Conservation (phyloP, 1,140 invertebrate species). For the Homalodisca vitripennis region DNA sequence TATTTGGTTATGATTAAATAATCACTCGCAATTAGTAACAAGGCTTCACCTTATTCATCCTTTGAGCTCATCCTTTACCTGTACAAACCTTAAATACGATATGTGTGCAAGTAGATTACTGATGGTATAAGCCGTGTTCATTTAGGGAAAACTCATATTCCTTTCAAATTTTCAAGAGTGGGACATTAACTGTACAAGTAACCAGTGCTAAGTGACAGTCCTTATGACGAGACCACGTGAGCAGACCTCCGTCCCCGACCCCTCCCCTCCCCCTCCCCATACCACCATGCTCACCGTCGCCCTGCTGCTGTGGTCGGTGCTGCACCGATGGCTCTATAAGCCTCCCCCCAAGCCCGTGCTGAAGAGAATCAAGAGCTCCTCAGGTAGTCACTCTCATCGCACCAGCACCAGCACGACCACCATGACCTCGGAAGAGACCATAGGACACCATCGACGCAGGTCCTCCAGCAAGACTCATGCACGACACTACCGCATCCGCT, state of each 20-base stretch:
- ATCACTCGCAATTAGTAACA: too few relatives aligned
- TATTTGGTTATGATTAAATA: too few relatives aligned
- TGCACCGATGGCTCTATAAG: constrained; percentile 20
- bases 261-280: not conserved
- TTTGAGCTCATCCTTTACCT: too few relatives aligned
- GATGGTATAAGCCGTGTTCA: too few relatives aligned
- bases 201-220: not conserved
- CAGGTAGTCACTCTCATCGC: not conserved
- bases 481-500: constrained; percentile 39
- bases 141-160: too few relatives aligned
- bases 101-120: too few relatives aligned
- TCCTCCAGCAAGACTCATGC: constrained; percentile 42
- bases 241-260: not conserved
- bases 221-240: constrained; percentile 6
- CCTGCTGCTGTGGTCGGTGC: constrained; percentile 26
- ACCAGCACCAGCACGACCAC: constrained; percentile 20
- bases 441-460: constrained; percentile 29
- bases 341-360: constrained; percentile 19
- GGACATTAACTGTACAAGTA: too few relatives aligned
- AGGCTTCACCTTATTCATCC: too few relatives aligned
- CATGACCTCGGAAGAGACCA: constrained; percentile 19
- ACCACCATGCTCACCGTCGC: constrained; percentile 30
- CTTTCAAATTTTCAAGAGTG: too few relatives aligned
- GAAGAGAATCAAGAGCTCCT: constrained; percentile 7
- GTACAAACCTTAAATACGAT: too few relatives aligned